phyloP scores from a whole-genome alignment of 2,888 invertebrate genomes.

The Tineola bisselliella region DNA sequence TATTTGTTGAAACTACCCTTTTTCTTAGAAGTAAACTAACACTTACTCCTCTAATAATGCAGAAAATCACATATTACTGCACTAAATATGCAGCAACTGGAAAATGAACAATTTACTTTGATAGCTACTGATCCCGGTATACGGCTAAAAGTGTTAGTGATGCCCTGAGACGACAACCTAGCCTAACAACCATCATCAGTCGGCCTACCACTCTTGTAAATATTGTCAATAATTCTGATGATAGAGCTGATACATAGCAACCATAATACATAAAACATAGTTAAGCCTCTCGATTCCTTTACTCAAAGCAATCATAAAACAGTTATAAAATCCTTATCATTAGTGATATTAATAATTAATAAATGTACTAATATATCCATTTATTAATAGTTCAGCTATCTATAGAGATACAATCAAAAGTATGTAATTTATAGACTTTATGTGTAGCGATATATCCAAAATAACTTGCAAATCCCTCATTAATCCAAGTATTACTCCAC shows the following conservation, averaged over 20 bases:
- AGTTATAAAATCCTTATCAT: neutral
- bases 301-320: no score
- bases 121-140: no score
- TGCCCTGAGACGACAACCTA: no score
- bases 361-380: neutral
- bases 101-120: no score
- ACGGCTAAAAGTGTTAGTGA: no score
- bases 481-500: constrained; percentile 80
- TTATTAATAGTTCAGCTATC: neutral
- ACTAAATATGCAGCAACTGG: no score
- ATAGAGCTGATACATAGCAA: no score
- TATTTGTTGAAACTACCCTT: no score
- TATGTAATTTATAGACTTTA: constrained; percentile 24
- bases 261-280: neutral
- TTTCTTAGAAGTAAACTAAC: no score
- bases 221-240: no score
- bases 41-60: neutral
- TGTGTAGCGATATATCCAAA: constrained; percentile 71
- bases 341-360: neutral
- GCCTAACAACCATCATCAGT: constrained; percentile 17
- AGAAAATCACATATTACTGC: no score
- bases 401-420: neutral
- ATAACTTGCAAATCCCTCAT: constrained; percentile 78
- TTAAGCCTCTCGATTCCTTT: no score
- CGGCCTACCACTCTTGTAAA: neutral